These are phyloP conservation scores for Esox masquinongy DNA, from an alignment of 2,797 vertebrate genomes.

Conservation along the genomic window DNA sequence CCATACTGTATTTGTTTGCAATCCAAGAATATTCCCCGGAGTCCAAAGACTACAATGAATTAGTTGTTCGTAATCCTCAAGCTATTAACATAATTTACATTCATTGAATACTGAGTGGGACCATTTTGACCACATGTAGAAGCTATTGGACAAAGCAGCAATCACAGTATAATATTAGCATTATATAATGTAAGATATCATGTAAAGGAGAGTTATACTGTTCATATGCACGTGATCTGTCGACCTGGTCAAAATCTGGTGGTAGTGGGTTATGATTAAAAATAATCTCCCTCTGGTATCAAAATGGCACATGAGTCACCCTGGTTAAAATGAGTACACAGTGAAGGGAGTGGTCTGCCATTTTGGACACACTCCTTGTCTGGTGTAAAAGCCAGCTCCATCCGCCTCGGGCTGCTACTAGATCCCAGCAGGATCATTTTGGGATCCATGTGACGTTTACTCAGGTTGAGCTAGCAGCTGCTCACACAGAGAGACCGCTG, in stretches of 20 bases:
- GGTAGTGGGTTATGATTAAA: background rate
- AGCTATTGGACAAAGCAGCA: no score
- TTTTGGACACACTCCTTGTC: background rate
- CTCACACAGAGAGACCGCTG: constrained; percentile 48
- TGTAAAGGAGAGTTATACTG: no score
- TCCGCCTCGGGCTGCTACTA: background rate
- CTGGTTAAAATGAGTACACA: background rate
- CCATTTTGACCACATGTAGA: no score
- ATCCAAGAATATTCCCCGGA: constrained; percentile 5
- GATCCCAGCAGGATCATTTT: constrained; percentile 36
- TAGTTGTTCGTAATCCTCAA: no score
- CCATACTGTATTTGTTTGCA: constrained; percentile 14
- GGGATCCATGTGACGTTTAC: constrained; percentile 75
- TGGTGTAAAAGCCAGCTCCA: constrained; percentile 45
- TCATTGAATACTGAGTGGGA: no score
- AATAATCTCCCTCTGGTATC: no score
- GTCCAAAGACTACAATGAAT: constrained; percentile 12
- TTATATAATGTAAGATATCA: no score
- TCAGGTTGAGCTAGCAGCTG: constrained; percentile 71
- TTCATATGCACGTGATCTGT: no score
- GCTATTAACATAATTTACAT: no score
- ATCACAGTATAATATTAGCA: no score
- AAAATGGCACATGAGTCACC: background rate
- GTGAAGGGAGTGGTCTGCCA: background rate
- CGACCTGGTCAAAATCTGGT: background rate